A percentile compares a stretch with the other conserved stretches of the same genome.
Conservation (phyloP, 2,113 vertebrate species). For the Raja brachyura region DNA sequence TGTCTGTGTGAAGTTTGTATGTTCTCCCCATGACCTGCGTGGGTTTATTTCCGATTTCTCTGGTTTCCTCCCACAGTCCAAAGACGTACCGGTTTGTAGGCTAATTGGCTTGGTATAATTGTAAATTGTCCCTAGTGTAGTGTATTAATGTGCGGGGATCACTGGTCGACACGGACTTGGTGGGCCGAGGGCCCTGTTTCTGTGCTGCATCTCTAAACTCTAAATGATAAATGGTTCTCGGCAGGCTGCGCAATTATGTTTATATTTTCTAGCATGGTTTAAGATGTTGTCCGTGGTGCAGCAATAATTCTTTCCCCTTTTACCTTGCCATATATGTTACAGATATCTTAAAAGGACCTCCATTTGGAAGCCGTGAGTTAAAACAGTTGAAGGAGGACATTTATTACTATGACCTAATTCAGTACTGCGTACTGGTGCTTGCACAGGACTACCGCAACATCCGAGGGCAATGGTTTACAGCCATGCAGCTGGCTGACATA, state of each 20-base stretch:
- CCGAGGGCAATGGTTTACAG: slow-evolving; percentile 59
- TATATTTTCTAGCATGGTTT: background rate
- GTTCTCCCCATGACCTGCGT: too few relatives aligned
- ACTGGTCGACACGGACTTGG: too few relatives aligned
- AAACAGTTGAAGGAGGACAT: slow-evolving; percentile 63
- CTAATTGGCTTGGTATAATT: too few relatives aligned
- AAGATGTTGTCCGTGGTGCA: background rate
- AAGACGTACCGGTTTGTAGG: too few relatives aligned
- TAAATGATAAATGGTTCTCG: background rate
- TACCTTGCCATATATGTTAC: slow-evolving; percentile 16
- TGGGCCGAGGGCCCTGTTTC: too few relatives aligned
- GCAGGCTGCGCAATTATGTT: background rate
- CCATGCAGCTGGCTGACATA: slow-evolving; percentile 61
- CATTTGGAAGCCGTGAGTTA: slow-evolving; percentile 53
- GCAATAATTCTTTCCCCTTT: background rate
- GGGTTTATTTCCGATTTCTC: too few relatives aligned
- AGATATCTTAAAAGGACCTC: slow-evolving; percentile 57
- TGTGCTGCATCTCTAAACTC: too few relatives aligned
- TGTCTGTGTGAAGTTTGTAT: background rate
- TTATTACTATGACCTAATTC: slow-evolving; percentile 59
- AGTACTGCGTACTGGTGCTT: slow-evolving; percentile 62
- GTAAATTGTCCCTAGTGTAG: too few relatives aligned
- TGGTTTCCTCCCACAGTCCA: too few relatives aligned
- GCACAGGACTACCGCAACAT: slow-evolving; percentile 56
- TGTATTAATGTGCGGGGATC: too few relatives aligned